phyloP scores from a whole-genome alignment of 1,140 invertebrate genomes.

The Drosophila arawakana region DNA sequence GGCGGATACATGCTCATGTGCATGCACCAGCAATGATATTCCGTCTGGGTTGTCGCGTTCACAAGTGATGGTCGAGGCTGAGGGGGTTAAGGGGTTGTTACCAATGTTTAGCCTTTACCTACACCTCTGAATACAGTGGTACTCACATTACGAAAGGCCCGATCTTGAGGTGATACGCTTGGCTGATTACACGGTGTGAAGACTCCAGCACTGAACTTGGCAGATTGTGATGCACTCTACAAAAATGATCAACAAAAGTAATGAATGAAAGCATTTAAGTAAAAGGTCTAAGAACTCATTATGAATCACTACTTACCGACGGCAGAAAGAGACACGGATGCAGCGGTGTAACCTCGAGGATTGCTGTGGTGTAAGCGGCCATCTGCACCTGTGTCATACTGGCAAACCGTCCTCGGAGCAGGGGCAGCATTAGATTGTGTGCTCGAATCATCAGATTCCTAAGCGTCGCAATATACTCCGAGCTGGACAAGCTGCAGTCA shows the following conservation, averaged over 20 bases:
- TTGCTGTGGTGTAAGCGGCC: conserved; percentile 53
- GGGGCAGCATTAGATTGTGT: conserved; percentile 54
- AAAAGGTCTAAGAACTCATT: too few species aligned
- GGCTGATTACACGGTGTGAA: conserved; percentile 43
- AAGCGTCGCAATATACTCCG: conserved; percentile 55
- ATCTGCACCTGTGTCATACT: conserved; percentile 55
- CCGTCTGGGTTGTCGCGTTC: conserved; percentile 51
- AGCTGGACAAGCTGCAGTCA: conserved; percentile 23
- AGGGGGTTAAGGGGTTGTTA: not conserved
- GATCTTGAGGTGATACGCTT: conserved; percentile 47
- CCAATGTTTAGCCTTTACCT: not conserved
- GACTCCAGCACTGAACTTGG: not conserved
- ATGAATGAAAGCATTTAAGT: too few species aligned
- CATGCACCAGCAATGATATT: conserved; percentile 52
- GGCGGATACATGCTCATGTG: conserved; percentile 28
- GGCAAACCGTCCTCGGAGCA: conserved; percentile 42
- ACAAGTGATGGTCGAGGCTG: conserved; percentile 19
- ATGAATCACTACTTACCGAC: conserved; percentile 30
- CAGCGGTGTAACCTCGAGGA: conserved; percentile 43
- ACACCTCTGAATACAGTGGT: not conserved
- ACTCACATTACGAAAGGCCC: conserved; percentile 45
- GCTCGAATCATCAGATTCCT: conserved; percentile 59
- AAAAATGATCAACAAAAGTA: not conserved
- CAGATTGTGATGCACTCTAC: conserved; percentile 27
- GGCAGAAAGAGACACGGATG: conserved; percentile 67